A percentile compares a stretch with the other conserved stretches of the same genome.
Conservation (phyloP, 1,140 invertebrate species). For the Mesaphorura yosii region DNA sequence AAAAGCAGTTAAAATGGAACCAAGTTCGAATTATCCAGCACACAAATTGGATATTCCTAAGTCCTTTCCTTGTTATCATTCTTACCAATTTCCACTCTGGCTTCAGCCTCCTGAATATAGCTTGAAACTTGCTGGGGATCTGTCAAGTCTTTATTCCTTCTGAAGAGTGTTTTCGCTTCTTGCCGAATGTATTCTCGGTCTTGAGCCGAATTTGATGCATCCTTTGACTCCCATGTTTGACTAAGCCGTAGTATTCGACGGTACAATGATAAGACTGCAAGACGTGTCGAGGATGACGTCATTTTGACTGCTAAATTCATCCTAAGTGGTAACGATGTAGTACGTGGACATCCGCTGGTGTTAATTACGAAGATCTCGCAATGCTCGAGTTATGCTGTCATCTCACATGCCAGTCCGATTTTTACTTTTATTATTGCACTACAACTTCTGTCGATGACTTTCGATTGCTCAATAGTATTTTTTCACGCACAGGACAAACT, state of each 20-base stretch:
- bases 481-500: too few relatives aligned
- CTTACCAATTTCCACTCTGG: conserved; percentile 31
- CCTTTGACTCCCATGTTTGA: conserved; percentile 22
- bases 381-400: too few relatives aligned
- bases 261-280: conserved; percentile 24
- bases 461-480: too few relatives aligned
- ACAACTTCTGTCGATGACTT: too few relatives aligned
- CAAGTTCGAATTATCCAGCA: not conserved
- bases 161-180: conserved; percentile 29
- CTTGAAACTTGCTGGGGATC: conserved; percentile 24
- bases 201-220: conserved; percentile 7
- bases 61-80: not conserved
- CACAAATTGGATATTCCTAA: not conserved
- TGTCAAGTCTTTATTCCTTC: conserved; percentile 25
- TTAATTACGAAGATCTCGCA: too few relatives aligned
- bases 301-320: not conserved
- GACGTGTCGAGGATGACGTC: not conserved
- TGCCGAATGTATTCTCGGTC: conserved; percentile 30
- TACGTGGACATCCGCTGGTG: too few relatives aligned
- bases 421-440: too few relatives aligned
- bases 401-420: too few relatives aligned
- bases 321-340: too few relatives aligned
- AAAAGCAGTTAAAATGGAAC: not conserved
- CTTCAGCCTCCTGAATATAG: conserved; percentile 30
- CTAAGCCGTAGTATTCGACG: conserved; percentile 20